These are phyloP conservation scores for Philaenus spumarius DNA, from an alignment of 1,140 invertebrate species.

Conservation along the genomic window DNA sequence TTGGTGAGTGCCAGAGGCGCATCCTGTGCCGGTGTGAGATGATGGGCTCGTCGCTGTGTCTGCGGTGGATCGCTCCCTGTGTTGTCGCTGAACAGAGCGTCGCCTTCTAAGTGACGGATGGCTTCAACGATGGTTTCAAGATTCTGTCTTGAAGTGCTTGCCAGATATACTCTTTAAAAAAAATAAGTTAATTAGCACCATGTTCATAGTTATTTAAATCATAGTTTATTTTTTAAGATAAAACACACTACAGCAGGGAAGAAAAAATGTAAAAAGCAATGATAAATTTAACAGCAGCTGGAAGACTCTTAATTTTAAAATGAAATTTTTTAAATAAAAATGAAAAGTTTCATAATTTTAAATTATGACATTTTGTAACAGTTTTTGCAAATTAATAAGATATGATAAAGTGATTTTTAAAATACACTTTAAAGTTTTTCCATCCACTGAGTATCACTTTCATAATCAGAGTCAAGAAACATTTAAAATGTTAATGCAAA, in stretches of 20 bases:
- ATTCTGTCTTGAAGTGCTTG: constrained; percentile 83
- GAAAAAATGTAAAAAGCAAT: not conserved
- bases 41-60: not conserved
- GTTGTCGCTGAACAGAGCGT: constrained; percentile 29
- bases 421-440: no score
- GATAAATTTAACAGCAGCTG: not conserved
- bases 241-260: not conserved
- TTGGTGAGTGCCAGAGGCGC: constrained; percentile 66
- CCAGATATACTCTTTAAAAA: constrained; percentile 51
- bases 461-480: no score
- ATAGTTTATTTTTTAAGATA: not conserved
- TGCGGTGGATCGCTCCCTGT: not conserved
- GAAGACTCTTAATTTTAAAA: no score
- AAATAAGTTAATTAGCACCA: not conserved
- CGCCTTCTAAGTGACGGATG: constrained; percentile 89
- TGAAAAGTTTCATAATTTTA: no score
- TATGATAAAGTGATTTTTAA: no score
- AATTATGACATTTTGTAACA: no score
- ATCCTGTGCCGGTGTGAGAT: constrained; percentile 42
- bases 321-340: no score
- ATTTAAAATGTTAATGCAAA: no score
- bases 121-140: constrained; percentile 97
- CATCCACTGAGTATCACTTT: no score
- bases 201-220: not conserved
- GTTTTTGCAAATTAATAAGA: no score